A percentile compares a stretch with the other conserved stretches of the same genome.
phyloP scores from a whole-genome alignment of 2,797 vertebrate genomes.

The Cryptoprocta ferox region DNA sequence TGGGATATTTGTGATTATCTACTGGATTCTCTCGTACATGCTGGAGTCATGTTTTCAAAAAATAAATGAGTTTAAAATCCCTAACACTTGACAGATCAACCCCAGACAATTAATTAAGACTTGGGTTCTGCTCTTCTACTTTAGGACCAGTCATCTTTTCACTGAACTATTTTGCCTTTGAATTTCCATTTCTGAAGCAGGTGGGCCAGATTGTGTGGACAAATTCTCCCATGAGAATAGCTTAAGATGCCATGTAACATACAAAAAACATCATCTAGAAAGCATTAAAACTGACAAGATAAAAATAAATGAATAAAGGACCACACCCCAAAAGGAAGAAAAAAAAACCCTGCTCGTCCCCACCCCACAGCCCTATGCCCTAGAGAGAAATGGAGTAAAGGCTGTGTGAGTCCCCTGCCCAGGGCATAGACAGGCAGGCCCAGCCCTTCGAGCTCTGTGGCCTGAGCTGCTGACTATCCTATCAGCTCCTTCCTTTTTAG shows the following conservation, averaged over 20 bases:
- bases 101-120: not conserved
- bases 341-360: not conserved
- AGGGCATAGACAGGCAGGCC: rapidly evolving
- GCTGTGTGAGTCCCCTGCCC: not conserved
- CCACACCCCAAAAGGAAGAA: not conserved
- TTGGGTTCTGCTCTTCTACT: not conserved
- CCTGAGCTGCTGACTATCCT: not conserved
- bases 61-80: not conserved
- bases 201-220: not conserved
- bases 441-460: not conserved
- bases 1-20: not conserved
- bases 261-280: not conserved
- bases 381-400: not conserved
- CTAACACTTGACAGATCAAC: not conserved
- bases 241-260: not conserved
- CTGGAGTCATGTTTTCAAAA: not conserved
- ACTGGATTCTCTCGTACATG: not conserved
- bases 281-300: not conserved
- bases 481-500: not conserved
- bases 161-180: not conserved
- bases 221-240: not conserved
- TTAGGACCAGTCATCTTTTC: not conserved
- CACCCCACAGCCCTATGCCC: too few relatives aligned
- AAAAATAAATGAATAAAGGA: not conserved
- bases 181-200: not conserved